Base-by-base conservation (phyloP, 2,888 invertebrate genomes). In the Troides helena region DNA sequence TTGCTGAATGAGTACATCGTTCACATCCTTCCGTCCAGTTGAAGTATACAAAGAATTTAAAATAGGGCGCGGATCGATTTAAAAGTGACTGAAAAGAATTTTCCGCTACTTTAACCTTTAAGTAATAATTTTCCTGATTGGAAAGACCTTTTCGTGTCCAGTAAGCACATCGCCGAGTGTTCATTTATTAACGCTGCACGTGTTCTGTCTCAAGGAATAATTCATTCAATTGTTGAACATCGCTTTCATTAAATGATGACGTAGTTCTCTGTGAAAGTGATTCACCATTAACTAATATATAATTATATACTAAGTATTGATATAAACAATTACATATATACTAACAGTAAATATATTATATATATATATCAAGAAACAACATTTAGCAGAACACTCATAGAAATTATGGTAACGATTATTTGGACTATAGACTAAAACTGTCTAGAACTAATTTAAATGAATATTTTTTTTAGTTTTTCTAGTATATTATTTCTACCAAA, bases 191-290 rank as follows among this genome's bases (percentile, higher is more conserved):
- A 75, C 72, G 72, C 65, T 74, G 76, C 77, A 79, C 78, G 78
- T 79, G 79, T 75, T 60, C 71, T 63, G 53, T 68, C 67, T 68
- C 72, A 63, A 72, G 70, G 71, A 72, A 74, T 78, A 74, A 73
- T 75, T 77, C 67, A 77, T 68, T 58, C 71, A 56, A 46, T 56
- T 66, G 50, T 66, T 56, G 50, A 66, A 62, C 46, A 36, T 58
- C 18, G 57, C 18, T 62, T 36, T 18, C 39, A 6, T 58, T 69
- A 61, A 23, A 62, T 36, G 8, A 18, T 50, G 65, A 62, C 68
- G 30, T 30, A 43, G 30, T 65, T 39, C 17, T 12, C 21, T 39
- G 87, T 90, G 90, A 89, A 89, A 88, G 87, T 86, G 88, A 88
- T 87, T 87, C 30, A 30, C 30, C 30, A 30, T 30, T 2, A 3